Evolutionary conservation across 2,797 vertebrate genomes (phyloP).

Genomic region (Chaetodon trifasciatus): DNA sequence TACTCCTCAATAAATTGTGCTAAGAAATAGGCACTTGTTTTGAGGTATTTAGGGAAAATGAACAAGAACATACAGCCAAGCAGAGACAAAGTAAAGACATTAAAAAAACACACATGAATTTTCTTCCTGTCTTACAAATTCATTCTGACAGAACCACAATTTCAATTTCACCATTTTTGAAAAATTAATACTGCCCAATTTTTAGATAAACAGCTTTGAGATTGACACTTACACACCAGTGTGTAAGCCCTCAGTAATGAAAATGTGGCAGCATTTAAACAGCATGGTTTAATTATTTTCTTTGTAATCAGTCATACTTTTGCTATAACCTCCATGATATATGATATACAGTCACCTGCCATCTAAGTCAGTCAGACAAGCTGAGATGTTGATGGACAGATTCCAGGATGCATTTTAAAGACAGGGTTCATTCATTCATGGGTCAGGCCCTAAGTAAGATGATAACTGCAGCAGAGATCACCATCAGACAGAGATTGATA

Average conservation of each 20-base stretch:
- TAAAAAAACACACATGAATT: neutral
- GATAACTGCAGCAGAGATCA: constrained; percentile 2
- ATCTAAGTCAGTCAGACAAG: constrained; percentile 13
- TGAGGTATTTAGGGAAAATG: neutral
- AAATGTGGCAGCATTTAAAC: too few relatives aligned
- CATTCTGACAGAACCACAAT: constrained; percentile 6
- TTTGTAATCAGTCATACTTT: neutral
- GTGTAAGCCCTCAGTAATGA: too few relatives aligned
- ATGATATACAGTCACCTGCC: neutral
- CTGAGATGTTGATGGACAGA: constrained; percentile 24
- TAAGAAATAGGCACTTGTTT: neutral
- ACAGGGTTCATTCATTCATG: neutral
- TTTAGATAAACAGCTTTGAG: neutral
- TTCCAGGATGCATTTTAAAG: constrained; percentile 14
- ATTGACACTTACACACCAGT: too few relatives aligned
- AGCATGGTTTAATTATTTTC: neutral
- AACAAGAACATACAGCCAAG: neutral
- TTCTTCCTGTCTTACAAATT: neutral
- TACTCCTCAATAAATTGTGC: neutral
- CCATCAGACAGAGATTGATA: constrained; percentile 24
- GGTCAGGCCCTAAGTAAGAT: constrained; percentile 17
- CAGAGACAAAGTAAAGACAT: neutral
- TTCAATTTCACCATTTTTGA: neutral
- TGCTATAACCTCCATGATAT: neutral
- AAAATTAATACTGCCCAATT: neutral